Percentiles rank a stretch among this genome's conserved stretches.
Conservation (phyloP, 2,113 vertebrate species). For the Sciurus niger region DNA sequence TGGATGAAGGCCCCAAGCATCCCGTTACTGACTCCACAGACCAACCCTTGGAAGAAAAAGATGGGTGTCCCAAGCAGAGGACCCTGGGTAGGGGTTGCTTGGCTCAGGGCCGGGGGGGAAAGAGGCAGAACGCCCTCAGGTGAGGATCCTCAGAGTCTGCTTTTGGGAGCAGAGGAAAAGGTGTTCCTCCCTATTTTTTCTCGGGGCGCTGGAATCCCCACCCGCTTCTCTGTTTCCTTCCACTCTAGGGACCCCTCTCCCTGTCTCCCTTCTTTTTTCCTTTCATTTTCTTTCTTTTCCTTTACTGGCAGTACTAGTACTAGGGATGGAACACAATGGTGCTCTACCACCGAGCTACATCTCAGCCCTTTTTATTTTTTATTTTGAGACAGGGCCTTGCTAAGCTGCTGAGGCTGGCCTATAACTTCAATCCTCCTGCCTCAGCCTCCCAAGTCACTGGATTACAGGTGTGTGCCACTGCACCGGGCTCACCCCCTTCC, state of each 20-base stretch:
- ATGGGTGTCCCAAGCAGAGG: too few relatives aligned
- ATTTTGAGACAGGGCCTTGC: not conserved
- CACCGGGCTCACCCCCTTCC: not conserved
- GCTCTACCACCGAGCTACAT: not conserved
- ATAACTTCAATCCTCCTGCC: not conserved
- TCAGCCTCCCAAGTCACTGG: not conserved
- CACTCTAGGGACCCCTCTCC: not conserved
- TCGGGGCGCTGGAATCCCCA: not conserved
- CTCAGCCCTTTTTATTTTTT: not conserved
- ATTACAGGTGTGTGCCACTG: not conserved
- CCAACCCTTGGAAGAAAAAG: not conserved
- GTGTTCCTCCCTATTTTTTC: not conserved
- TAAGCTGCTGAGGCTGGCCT: not conserved
- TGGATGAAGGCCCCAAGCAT: not conserved
- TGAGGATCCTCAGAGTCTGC: not conserved
- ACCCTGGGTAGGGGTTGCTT: not conserved
- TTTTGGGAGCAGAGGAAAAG: too few relatives aligned
- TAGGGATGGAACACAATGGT: not conserved
- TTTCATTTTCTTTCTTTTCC: too few relatives aligned
- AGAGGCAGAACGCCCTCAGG: not conserved
- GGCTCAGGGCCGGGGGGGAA: not conserved
- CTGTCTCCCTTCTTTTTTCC: not conserved
- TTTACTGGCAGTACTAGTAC: not conserved
- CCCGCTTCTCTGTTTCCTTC: not conserved
- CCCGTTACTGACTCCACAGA: accelerated